Percentiles rank a stretch among this genome's conserved stretches.
Conservation (phyloP, 2,888 invertebrate species). For the Scotopteryx bipunctaria region DNA sequence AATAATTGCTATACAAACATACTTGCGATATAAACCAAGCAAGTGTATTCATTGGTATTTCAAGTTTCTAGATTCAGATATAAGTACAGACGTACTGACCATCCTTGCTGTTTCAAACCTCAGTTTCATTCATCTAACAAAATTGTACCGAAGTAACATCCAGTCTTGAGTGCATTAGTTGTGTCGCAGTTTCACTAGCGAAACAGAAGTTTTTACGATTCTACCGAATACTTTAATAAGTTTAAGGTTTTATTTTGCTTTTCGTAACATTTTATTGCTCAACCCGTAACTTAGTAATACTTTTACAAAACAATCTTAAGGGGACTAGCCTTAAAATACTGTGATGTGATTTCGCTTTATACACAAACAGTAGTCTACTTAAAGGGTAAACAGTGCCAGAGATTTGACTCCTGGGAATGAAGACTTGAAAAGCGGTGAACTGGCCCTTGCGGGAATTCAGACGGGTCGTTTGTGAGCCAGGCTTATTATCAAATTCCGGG, state of each 20-base stretch:
- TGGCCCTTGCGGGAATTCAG: neutral
- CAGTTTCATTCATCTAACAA: slow-evolving; percentile 11
- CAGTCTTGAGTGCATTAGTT: slow-evolving; percentile 16
- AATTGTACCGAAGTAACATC: slow-evolving; percentile 9
- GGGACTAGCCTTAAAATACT: no score
- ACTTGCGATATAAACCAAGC: no score
- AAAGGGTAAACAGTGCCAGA: no score
- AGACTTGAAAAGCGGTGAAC: slow-evolving; percentile 2
- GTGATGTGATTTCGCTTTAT: no score
- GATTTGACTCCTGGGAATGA: neutral
- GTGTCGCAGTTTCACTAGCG: slow-evolving; percentile 4
- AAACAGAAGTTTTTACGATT: slow-evolving; percentile 4
- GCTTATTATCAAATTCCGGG: slow-evolving; percentile 20
- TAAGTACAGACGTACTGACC: no score
- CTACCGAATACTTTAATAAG: neutral
- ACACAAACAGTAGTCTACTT: no score
- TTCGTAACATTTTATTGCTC: neutral
- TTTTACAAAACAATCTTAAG: no score
- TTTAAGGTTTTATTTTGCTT: neutral
- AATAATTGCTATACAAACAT: no score
- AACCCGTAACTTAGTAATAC: no score
- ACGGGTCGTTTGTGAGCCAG: slow-evolving; percentile 10
- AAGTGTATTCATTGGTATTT: no score
- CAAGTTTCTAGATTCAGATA: no score
- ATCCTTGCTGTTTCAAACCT: slow-evolving; percentile 4